These are phyloP conservation scores for Thalassoma bifasciatum DNA, from an alignment of 2,113 vertebrate genomes.

Conservation along the genomic window DNA sequence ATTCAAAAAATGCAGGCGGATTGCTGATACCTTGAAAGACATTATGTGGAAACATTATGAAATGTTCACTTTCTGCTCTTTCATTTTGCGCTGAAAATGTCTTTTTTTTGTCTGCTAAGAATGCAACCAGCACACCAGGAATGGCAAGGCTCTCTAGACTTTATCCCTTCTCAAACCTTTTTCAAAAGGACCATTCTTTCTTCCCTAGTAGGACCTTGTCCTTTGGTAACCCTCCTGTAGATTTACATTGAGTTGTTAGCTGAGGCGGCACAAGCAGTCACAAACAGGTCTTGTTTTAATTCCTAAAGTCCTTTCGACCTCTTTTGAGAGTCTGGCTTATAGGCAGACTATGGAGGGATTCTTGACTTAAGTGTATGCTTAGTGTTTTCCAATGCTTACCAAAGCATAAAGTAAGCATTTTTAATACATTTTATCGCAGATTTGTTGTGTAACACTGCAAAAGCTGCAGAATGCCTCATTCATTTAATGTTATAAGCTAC, in stretches of 20 bases:
- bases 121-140: not conserved
- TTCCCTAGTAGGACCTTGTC: not conserved
- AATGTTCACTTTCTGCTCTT: not conserved
- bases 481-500: not conserved
- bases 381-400: not conserved
- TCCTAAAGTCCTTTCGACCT: conserved; percentile 10
- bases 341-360: not conserved
- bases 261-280: not conserved
- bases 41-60: not conserved
- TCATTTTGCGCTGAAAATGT: not conserved
- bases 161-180: not conserved
- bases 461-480: not conserved
- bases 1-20: no score
- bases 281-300: conserved; percentile 3
- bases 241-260: conserved; percentile 3
- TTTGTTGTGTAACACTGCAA: not conserved
- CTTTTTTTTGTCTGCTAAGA: not conserved
- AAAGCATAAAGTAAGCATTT: not conserved
- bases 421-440: not conserved
- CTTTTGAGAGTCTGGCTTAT: not conserved
- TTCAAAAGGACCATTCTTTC: conserved; percentile 5
- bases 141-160: not conserved
- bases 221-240: not conserved
- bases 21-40: not conserved
- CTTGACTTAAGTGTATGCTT: not conserved